Percentiles rank a stretch among this genome's conserved stretches.
phyloP scores from a whole-genome alignment of 2,888 invertebrate genomes.

The Acanthosoma haemorrhoidale region DNA sequence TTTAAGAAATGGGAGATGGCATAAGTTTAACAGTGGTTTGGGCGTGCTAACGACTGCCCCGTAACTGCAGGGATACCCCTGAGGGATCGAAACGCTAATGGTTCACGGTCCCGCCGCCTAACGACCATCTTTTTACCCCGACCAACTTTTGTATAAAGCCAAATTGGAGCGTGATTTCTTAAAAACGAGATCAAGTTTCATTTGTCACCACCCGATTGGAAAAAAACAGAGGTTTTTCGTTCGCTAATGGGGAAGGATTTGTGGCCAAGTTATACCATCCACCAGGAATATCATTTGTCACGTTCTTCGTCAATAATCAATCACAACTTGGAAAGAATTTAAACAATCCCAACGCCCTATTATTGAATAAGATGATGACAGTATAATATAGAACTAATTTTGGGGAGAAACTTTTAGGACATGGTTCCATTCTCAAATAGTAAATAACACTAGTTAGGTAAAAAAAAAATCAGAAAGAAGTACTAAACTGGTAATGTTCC shows the following conservation, averaged over 20 bases:
- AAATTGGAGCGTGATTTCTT: constrained; percentile 31
- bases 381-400: no score
- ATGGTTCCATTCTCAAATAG: no score
- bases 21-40: constrained; percentile 19
- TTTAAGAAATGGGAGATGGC: constrained; percentile 26
- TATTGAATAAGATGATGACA: no score
- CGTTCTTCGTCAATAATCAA: not conserved
- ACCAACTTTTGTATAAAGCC: constrained; percentile 25
- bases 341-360: no score
- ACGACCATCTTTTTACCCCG: constrained; percentile 2
- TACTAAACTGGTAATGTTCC: no score
- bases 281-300: not conserved
- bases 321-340: not conserved
- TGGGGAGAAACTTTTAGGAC: no score
- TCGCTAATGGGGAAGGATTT: not conserved
- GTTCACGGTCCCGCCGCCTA: not conserved
- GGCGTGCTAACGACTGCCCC: not conserved
- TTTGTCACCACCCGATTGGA: not conserved
- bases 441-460: no score
- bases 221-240: not conserved
- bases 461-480: no score
- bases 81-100: constrained; percentile 1
- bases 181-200: constrained; percentile 31
- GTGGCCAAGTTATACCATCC: not conserved
- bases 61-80: not conserved